phyloP scores from a whole-genome alignment of 2,888 invertebrate genomes.

The Palloptera scutellata region DNA sequence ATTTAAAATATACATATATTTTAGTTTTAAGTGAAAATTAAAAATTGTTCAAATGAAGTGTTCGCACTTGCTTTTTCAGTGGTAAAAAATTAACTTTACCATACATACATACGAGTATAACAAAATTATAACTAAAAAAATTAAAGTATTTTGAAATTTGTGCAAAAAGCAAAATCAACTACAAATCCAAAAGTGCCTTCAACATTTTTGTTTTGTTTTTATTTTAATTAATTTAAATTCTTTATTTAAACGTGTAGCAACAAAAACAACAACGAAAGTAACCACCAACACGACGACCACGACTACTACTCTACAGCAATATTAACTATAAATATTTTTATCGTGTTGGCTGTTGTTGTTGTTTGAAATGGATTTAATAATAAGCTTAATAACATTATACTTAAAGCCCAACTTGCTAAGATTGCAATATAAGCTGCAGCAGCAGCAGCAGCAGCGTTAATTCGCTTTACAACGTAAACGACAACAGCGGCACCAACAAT shows the following conservation, averaged over 20 bases:
- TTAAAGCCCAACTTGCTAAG: neutral
- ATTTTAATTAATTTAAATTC: neutral
- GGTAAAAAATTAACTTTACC: too few species aligned
- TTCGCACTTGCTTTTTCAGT: too few species aligned
- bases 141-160: neutral
- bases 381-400: neutral
- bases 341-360: neutral
- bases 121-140: neutral
- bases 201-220: neutral
- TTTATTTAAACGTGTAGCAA: neutral
- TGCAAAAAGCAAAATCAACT: neutral
- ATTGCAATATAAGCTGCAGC: neutral
- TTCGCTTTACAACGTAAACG: neutral
- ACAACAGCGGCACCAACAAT: conserved; percentile 11
- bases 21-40: too few species aligned
- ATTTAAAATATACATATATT: too few species aligned
- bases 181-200: too few species aligned
- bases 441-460: neutral
- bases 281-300: neutral
- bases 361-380: neutral
- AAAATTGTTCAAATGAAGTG: too few species aligned
- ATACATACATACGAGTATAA: too few species aligned
- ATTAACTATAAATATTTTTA: too few species aligned
- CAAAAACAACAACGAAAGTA: neutral
- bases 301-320: too few species aligned